phyloP scores from a whole-genome alignment of 2,797 vertebrate genomes.

The Phoeniculus purpureus region DNA sequence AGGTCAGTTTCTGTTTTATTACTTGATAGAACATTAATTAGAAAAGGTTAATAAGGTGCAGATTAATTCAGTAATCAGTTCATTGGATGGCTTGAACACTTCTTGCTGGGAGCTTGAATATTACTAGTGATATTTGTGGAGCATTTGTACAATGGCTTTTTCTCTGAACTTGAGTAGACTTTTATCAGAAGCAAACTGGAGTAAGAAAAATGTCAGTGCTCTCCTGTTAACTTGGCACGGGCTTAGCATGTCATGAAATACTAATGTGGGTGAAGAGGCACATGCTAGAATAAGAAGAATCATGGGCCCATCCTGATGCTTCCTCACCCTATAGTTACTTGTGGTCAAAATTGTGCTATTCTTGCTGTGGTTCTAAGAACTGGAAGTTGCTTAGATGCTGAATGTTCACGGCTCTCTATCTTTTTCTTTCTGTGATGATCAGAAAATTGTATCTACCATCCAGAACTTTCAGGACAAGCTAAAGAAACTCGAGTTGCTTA shows the following conservation, averaged over 20 bases:
- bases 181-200: background rate
- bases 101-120: background rate
- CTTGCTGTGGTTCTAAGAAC: background rate
- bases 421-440: background rate
- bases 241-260: background rate
- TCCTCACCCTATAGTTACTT: background rate
- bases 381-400: background rate
- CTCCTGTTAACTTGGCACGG: background rate
- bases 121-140: background rate
- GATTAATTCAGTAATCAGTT: background rate
- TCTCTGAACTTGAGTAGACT: background rate
- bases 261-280: no score
- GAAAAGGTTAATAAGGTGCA: background rate
- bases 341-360: background rate
- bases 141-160: background rate
- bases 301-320: background rate
- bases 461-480: background rate
- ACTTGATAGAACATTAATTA: background rate
- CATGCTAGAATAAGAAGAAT: background rate
- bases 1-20: background rate
- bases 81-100: background rate
- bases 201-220: background rate
- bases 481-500: background rate
- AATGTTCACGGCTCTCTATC: accelerated
- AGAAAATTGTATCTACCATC: background rate